phyloP scores from a whole-genome alignment of 2,797 vertebrate species.

The Hephaestus fuliginosus region DNA sequence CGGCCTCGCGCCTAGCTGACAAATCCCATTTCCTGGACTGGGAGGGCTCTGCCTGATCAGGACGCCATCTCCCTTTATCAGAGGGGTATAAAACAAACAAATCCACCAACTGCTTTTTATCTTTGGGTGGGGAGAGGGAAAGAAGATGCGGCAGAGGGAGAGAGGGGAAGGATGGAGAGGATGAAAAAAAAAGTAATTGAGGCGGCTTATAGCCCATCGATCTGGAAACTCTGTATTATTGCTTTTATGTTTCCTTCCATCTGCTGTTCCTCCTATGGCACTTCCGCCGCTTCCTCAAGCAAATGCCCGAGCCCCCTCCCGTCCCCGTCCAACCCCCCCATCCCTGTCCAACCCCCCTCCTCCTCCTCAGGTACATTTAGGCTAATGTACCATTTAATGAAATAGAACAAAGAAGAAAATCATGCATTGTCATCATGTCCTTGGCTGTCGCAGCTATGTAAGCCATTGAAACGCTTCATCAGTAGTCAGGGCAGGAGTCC shows the following conservation, averaged over 20 bases:
- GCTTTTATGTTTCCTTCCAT: slow-evolving; percentile 76
- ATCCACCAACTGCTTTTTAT: slow-evolving; percentile 51
- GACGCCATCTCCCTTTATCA: slow-evolving; percentile 65
- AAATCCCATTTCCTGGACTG: slow-evolving; percentile 69
- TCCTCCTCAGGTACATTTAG: slow-evolving; percentile 67
- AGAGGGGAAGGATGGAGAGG: slow-evolving; percentile 6
- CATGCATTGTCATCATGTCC: slow-evolving; percentile 70
- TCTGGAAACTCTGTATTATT: slow-evolving; percentile 80
- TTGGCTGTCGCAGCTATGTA: slow-evolving; percentile 41
- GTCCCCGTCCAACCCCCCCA: slow-evolving; percentile 1
- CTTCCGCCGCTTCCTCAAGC: slow-evolving; percentile 29
- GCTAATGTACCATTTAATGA: slow-evolving; percentile 77
- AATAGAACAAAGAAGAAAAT: slow-evolving; percentile 37
- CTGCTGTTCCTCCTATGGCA: slow-evolving; percentile 61
- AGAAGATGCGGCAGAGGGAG: slow-evolving; percentile 4
- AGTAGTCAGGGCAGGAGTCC: slow-evolving; percentile 19
- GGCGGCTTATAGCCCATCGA: slow-evolving; percentile 75
- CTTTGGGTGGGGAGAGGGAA: slow-evolving; percentile 33
- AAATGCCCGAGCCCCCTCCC: background rate
- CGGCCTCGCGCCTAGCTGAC: slow-evolving; percentile 53
- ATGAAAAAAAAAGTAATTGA: slow-evolving; percentile 71
- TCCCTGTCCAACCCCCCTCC: slow-evolving; percentile 19
- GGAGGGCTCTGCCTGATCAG: slow-evolving; percentile 53
- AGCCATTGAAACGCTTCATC: slow-evolving; percentile 43
- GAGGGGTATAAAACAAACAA: slow-evolving; percentile 61